A percentile compares a stretch with the other conserved stretches of the same genome.
These are phyloP conservation scores for Archips crataeganus DNA, from an alignment of 2,888 invertebrate genomes.

Conservation along the genomic window DNA sequence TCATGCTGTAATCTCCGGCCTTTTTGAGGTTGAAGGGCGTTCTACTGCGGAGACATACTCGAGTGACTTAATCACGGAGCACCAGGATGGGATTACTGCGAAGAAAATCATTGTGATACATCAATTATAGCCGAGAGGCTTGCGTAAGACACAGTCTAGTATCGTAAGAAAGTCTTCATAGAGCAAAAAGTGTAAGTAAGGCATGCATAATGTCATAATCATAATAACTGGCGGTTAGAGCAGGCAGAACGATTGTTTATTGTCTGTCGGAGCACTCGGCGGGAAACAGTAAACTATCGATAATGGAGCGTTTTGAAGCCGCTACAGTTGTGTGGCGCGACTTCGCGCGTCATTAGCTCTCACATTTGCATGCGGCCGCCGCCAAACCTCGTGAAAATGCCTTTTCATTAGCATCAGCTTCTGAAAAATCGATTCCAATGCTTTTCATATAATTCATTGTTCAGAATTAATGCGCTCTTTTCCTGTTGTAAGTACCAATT, in stretches of 20 bases:
- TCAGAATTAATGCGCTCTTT: constrained; percentile 42
- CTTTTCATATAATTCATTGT: constrained; percentile 51
- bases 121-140: constrained; percentile 6
- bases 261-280: constrained; percentile 22
- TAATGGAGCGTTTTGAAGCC: constrained; percentile 51
- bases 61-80: constrained; percentile 65
- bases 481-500: constrained; percentile 24
- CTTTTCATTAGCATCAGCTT: constrained; percentile 83
- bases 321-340: constrained; percentile 65
- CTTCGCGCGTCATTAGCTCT: constrained; percentile 79
- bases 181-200: constrained; percentile 31
- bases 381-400: constrained; percentile 84
- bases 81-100: constrained; percentile 15
- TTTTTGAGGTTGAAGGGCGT: constrained; percentile 70
- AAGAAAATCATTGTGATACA: neutral
- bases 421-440: constrained; percentile 78
- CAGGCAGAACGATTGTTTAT: constrained; percentile 36
- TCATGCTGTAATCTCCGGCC: constrained; percentile 74
- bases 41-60: constrained; percentile 56
- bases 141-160: neutral
- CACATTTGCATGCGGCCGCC: constrained; percentile 81
- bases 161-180: constrained; percentile 12
- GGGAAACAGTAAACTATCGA: constrained; percentile 52
- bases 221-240: constrained; percentile 33
- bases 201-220: constrained; percentile 39